phyloP scores from a whole-genome alignment of 2,888 invertebrate genomes.

The Tiliacea citrago region DNA sequence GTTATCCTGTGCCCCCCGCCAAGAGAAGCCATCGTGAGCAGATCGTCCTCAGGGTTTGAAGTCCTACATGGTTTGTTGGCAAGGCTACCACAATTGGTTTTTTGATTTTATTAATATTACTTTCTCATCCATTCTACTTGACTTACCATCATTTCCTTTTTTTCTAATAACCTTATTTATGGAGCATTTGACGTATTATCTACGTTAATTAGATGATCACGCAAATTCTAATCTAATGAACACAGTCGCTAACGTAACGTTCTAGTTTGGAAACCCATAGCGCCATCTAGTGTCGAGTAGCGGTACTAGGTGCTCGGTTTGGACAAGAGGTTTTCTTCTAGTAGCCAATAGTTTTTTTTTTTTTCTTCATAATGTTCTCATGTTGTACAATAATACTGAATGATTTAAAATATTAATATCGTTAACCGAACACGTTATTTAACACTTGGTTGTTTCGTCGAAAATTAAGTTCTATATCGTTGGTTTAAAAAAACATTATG shows the following conservation, averaged over 20 bases:
- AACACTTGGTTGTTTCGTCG: no score
- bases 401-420: background rate
- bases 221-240: slow-evolving; percentile 36
- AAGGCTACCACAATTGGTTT: slow-evolving; percentile 78
- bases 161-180: slow-evolving; percentile 27
- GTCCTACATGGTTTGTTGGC: slow-evolving; percentile 84
- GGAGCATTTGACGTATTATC: slow-evolving; percentile 22
- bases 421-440: background rate
- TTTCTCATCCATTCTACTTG: slow-evolving; percentile 53
- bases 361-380: background rate
- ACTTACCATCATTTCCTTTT: slow-evolving; percentile 37
- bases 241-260: slow-evolving; percentile 13
- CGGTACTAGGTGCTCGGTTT: slow-evolving; percentile 50
- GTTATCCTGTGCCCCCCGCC: slow-evolving; percentile 78
- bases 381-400: background rate
- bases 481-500: rapidly evolving
- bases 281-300: slow-evolving; percentile 85
- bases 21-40: slow-evolving; percentile 80
- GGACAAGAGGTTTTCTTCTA: background rate
- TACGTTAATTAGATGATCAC: slow-evolving; percentile 42
- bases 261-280: slow-evolving; percentile 43
- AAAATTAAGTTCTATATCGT: rapidly evolving
- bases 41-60: slow-evolving; percentile 86
- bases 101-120: slow-evolving; percentile 60
- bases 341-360: slow-evolving; percentile 1